A percentile compares a stretch with the other conserved stretches of the same genome.
These are phyloP conservation scores for Uropetala carovei DNA, from an alignment of 2,888 invertebrate species.

Conservation along the genomic window DNA sequence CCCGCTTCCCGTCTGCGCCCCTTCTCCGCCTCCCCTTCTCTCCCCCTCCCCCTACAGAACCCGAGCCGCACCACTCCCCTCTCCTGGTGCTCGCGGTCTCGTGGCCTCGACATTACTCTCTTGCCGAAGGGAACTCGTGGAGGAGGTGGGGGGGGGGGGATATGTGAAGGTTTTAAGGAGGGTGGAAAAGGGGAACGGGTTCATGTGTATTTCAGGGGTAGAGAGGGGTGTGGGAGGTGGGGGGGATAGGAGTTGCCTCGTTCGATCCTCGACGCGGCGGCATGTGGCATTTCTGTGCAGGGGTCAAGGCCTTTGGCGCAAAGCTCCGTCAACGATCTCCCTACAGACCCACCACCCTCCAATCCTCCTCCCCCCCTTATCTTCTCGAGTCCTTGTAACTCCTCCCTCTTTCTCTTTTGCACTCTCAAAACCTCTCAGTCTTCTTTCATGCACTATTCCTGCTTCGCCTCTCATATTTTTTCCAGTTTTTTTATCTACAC, in stretches of 20 bases:
- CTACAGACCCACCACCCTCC: neutral
- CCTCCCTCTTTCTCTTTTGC: neutral
- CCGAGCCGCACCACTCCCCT: too few species aligned
- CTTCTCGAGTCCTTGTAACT: neutral
- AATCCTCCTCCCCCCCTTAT: neutral
- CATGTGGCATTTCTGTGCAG: slow-evolving; percentile 39
- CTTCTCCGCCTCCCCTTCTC: neutral
- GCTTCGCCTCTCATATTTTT: neutral
- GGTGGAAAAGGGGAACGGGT: neutral
- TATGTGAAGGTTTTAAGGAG: neutral
- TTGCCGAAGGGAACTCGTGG: neutral
- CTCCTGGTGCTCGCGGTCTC: too few species aligned
- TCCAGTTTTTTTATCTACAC: neutral
- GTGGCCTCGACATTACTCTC: slow-evolving; percentile 38
- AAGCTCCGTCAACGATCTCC: slow-evolving; percentile 34
- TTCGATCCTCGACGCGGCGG: slow-evolving; percentile 36
- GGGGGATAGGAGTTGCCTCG: neutral
- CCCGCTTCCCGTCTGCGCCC: neutral
- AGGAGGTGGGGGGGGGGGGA: too few species aligned
- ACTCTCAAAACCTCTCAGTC: neutral
- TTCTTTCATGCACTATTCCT: slow-evolving; percentile 18
- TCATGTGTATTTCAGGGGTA: slow-evolving; percentile 26
- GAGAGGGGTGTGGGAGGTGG: neutral
- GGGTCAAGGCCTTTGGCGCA: slow-evolving; percentile 53
- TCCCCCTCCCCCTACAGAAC: neutral